phyloP scores from a whole-genome alignment of 2,113 vertebrate species.

The Chamaetylas fuelleborni region DNA sequence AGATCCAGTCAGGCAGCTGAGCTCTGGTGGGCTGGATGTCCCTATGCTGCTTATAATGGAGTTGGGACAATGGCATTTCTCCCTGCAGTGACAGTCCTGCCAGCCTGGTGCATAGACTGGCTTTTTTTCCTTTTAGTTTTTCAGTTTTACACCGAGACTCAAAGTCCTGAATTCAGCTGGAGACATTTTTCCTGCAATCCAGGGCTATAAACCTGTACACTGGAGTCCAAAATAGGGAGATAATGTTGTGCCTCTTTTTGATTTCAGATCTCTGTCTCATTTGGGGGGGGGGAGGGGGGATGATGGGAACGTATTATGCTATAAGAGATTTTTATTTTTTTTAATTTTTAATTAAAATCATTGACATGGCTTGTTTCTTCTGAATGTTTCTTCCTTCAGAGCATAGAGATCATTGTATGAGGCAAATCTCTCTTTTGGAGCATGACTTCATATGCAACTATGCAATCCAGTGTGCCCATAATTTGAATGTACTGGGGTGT shows the following conservation, averaged over 20 bases:
- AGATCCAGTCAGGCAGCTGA: background rate
- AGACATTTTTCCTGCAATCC: background rate
- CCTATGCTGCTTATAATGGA: background rate
- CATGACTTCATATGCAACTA: background rate
- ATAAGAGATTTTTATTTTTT: background rate
- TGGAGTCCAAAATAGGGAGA: background rate
- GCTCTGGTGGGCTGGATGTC: background rate
- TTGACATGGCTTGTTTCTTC: background rate
- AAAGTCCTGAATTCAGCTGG: background rate
- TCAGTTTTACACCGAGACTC: background rate
- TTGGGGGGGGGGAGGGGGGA: accelerated
- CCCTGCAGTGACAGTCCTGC: background rate
- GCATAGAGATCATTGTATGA: background rate
- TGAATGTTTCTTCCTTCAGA: background rate
- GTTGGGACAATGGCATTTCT: background rate
- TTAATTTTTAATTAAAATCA: background rate
- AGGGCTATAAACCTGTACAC: background rate
- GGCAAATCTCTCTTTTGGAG: background rate
- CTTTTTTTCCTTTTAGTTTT: background rate
- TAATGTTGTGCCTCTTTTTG: background rate
- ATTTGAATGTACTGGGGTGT: background rate
- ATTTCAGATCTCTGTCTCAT: background rate
- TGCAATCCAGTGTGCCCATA: background rate
- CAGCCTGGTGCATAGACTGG: background rate
- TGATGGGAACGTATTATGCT: background rate